Percentiles rank a stretch among this genome's conserved stretches.
phyloP scores from a whole-genome alignment of 2,888 invertebrate species.

The Lamproptera curius region DNA sequence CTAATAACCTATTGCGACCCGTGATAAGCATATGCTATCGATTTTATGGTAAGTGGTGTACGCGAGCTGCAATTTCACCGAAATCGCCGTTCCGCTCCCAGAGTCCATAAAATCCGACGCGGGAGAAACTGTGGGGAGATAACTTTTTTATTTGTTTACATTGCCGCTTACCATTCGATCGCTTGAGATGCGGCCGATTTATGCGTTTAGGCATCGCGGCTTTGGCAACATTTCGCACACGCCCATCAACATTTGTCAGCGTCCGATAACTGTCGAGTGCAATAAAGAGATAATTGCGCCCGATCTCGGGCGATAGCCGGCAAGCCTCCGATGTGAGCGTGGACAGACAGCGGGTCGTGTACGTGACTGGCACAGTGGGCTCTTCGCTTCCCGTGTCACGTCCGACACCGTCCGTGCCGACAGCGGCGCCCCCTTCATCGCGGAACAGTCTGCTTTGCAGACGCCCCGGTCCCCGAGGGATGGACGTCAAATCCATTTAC shows the following conservation, averaged over 20 bases:
- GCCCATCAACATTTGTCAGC: slow-evolving; percentile 9
- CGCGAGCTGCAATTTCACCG: slow-evolving; percentile 12
- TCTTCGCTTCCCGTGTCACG: slow-evolving; percentile 54
- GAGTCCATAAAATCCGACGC: slow-evolving; percentile 14
- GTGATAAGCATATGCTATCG: slow-evolving; percentile 13
- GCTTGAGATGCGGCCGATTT: slow-evolving; percentile 11
- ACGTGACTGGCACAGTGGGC: slow-evolving; percentile 41
- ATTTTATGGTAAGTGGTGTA: slow-evolving; percentile 20
- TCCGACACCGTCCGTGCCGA: slow-evolving; percentile 53
- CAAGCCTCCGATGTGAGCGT: slow-evolving; percentile 28
- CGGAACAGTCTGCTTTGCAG: slow-evolving; percentile 37
- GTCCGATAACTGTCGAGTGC: slow-evolving; percentile 1
- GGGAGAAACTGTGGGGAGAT: slow-evolving; percentile 6
- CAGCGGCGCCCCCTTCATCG: slow-evolving; percentile 45
- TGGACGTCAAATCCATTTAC: slow-evolving; percentile 37
- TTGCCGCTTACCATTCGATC: slow-evolving; percentile 14
- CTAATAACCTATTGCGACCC: slow-evolving; percentile 12
- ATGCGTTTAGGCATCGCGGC: slow-evolving; percentile 2
- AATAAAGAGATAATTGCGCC: slow-evolving; percentile 29
- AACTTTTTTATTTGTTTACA: slow-evolving; percentile 12
- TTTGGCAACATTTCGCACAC: slow-evolving; percentile 13
- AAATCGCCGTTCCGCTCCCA: slow-evolving; percentile 16
- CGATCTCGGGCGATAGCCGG: slow-evolving; percentile 48
- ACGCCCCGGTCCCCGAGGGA: slow-evolving; percentile 37
- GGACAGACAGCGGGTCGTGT: slow-evolving; percentile 42